Conservation (phyloP, 2,888 invertebrate species). For the Macaria notata region DNA sequence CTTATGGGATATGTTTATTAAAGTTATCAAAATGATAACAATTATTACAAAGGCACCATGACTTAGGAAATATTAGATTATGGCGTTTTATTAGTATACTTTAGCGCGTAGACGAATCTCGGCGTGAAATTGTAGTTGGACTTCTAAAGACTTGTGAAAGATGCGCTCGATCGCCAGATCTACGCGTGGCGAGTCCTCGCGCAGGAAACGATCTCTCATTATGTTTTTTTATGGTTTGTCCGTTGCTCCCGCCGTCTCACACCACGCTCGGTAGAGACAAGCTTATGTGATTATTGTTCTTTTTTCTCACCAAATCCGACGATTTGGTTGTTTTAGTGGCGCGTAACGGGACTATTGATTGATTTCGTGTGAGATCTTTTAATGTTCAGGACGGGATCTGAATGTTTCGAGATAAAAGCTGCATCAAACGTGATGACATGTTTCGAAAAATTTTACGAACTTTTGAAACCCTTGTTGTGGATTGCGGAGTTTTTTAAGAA, state of each 20-base stretch:
- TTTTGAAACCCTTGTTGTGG: too few relatives aligned
- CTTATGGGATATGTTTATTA: too few relatives aligned
- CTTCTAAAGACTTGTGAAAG: too few relatives aligned
- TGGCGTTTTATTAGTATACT: too few relatives aligned
- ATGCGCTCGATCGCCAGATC: conserved; percentile 12
- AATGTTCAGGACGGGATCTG: neutral
- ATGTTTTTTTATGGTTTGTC: conserved; percentile 76
- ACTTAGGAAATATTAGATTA: too few relatives aligned
- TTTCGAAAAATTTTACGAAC: too few relatives aligned
- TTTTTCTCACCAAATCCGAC: conserved; percentile 38
- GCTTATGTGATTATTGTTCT: conserved; percentile 43
- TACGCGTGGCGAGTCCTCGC: conserved; percentile 41
- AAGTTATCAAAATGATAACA: too few relatives aligned
- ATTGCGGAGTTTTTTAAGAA: too few relatives aligned
- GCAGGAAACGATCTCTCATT: conserved; percentile 81
- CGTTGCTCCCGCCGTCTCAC: conserved; percentile 63
- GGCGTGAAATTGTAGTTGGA: too few relatives aligned
- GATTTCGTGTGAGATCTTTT: conserved; percentile 16
- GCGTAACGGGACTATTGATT: conserved; percentile 25
- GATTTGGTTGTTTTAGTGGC: conserved; percentile 33
- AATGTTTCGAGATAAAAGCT: conserved; percentile 12
- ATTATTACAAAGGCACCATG: too few relatives aligned
- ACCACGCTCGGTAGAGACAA: conserved; percentile 42
- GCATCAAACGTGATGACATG: neutral
- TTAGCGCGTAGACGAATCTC: too few relatives aligned